These are phyloP conservation scores for Rhineura floridana DNA, from an alignment of 2,113 vertebrate genomes.

Conservation along the genomic window DNA sequence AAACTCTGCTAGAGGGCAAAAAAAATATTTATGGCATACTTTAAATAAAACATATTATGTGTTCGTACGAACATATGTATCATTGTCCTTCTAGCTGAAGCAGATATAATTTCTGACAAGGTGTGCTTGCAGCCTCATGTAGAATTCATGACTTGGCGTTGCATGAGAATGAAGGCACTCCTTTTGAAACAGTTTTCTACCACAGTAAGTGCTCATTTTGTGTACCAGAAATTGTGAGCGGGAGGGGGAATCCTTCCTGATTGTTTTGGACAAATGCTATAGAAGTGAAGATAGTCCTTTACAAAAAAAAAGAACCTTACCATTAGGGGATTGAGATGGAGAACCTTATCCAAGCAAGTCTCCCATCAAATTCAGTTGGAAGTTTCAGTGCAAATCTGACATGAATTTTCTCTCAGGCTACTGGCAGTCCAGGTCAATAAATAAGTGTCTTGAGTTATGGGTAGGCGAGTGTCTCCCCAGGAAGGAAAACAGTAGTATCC, in stretches of 20 bases:
- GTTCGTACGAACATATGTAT: conserved; percentile 79
- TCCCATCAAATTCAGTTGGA: background rate
- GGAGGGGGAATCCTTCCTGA: conserved; percentile 35
- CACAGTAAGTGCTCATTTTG: conserved; percentile 55
- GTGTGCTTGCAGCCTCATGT: conserved; percentile 68
- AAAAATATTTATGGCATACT: conserved; percentile 76
- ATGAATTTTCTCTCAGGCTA: background rate
- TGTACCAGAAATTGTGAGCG: conserved; percentile 38
- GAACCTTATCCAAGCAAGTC: conserved; percentile 13
- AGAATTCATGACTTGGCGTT: conserved; percentile 75
- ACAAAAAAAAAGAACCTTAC: background rate
- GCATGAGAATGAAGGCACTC: conserved; percentile 68
- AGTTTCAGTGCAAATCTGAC: conserved; percentile 8
- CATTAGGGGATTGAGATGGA: background rate
- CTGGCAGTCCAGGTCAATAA: conserved; percentile 19
- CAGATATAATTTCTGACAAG: conserved; percentile 76
- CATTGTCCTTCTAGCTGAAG: conserved; percentile 74
- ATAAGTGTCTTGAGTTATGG: background rate
- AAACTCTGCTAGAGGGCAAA: conserved; percentile 75
- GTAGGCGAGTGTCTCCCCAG: background rate
- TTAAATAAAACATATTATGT: conserved; percentile 80
- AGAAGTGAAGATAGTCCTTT: conserved; percentile 30
- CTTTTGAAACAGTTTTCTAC: conserved; percentile 62
- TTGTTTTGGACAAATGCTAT: conserved; percentile 26
- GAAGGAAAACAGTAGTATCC: background rate